Evolutionary conservation across 2,888 invertebrate species (phyloP), one percentile per base, ranked within the genome.

Genomic region (Gandaritis pyraliata): DNA sequence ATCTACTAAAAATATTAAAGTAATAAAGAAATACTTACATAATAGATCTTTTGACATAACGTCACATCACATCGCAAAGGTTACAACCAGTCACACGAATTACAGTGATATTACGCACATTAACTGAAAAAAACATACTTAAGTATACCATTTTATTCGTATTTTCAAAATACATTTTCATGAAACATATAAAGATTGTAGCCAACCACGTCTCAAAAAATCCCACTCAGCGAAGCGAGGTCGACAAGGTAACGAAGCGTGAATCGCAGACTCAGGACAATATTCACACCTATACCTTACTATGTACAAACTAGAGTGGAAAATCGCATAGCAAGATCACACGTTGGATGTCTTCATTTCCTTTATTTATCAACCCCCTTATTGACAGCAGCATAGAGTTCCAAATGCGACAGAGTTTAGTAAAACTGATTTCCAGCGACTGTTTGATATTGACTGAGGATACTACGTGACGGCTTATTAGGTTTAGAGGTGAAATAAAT

Each of bases 171-270:
- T 36, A 49, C 16, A 45, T 49, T 50, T 43, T 50, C 45, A 48
- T 48, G 33, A 50, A 33, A 45, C 23, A 57, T 13, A 46, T 13
- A 53, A 54, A 54, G 52, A 52, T 29, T 47, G 46, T 41, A 38
- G 18, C 30, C 52, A 51, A 63, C 55, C 12, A 65, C 41, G 58
- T 65, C 59, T 61, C 63, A 73, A 76, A 80, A 77, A 69, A 74
- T 73, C 68, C 72, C 64, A 69, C 50, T 66, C 72, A 69, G 65
- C 58, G 60, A 65, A 69, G 66, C 65, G 66, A 64, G 69, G 69
- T 73, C 70, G 64, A 62, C 58, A 57, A 68, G 73, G 72, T 83
- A 84, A 83, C 83, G 80, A 83, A 82, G 81, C 77, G 77, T 71
- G 76, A 80, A 80, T 75, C 72, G 76, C 74, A 76, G 75, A 74